These are phyloP conservation scores for Alsophila aescularia DNA, from an alignment of 2,888 invertebrate genomes.

Conservation along the genomic window DNA sequence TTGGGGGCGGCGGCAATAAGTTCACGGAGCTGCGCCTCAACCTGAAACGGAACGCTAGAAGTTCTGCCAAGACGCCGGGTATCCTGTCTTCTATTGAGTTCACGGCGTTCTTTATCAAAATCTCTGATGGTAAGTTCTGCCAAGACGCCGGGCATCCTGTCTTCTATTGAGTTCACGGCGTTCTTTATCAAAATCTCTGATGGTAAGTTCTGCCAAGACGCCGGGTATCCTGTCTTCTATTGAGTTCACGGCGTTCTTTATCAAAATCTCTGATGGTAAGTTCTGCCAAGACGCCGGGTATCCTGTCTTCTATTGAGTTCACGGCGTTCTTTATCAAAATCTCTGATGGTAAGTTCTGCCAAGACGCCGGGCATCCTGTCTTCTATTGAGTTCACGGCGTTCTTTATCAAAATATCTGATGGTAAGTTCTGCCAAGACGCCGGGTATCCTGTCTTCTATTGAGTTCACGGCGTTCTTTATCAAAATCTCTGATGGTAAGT, in stretches of 20 bases:
- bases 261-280: slow-evolving; percentile 84
- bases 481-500: no score
- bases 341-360: slow-evolving; percentile 69
- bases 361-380: no score
- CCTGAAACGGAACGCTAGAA: slow-evolving; percentile 83
- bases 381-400: no score
- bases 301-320: slow-evolving; percentile 86
- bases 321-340: slow-evolving; percentile 88
- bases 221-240: slow-evolving; percentile 84
- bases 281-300: slow-evolving; percentile 68
- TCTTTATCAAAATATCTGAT: no score
- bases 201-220: slow-evolving; percentile 74
- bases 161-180: slow-evolving; percentile 85
- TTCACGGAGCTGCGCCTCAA: slow-evolving; percentile 87
- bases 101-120: slow-evolving; percentile 87
- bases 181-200: slow-evolving; percentile 87
- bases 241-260: slow-evolving; percentile 87
- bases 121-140: slow-evolving; percentile 75
- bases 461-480: no score
- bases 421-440: no score
- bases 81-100: slow-evolving; percentile 86
- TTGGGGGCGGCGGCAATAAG: slow-evolving; percentile 89
- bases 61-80: slow-evolving; percentile 80
- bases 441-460: no score
- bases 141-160: slow-evolving; percentile 83